Conservation (phyloP, 2,888 invertebrate genomes). For the Dascillus cervinus region DNA sequence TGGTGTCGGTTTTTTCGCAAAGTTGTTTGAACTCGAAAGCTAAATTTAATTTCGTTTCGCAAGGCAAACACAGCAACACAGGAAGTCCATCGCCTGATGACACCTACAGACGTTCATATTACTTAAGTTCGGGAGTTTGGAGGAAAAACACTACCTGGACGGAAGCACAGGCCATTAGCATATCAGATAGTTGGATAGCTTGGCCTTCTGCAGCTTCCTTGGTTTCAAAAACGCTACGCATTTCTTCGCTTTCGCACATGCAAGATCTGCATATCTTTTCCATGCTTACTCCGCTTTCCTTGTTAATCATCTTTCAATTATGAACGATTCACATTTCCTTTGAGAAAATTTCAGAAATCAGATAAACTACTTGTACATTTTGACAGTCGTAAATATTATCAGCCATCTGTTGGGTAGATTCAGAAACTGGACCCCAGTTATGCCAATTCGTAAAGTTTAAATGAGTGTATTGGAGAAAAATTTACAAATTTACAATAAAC, state of each 20-base stretch:
- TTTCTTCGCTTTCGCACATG: slow-evolving; percentile 34
- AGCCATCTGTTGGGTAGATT: too few species aligned
- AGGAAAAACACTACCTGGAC: slow-evolving; percentile 33
- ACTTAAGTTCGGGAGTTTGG: too few species aligned
- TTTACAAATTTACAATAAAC: too few species aligned
- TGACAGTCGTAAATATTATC: too few species aligned
- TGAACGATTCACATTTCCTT: slow-evolving; percentile 1
- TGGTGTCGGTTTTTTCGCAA: slow-evolving; percentile 38
- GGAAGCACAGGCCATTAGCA: slow-evolving; percentile 40
- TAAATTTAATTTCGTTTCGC: slow-evolving; percentile 35
- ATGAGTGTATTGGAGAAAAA: too few species aligned
- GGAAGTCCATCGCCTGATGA: slow-evolving; percentile 37
- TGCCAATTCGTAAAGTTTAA: too few species aligned
- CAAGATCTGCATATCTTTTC: slow-evolving; percentile 42
- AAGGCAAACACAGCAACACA: slow-evolving; percentile 32
- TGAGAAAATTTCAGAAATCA: too few species aligned
- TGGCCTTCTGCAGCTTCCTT: slow-evolving; percentile 28
- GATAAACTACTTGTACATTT: too few species aligned
- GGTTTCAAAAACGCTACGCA: slow-evolving; percentile 38
- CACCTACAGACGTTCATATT: slow-evolving; percentile 26
- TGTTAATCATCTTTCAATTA: slow-evolving; percentile 11
- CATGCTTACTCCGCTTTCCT: slow-evolving; percentile 27
- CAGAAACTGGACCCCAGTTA: too few species aligned
- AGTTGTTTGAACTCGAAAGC: slow-evolving; percentile 40
- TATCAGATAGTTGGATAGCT: slow-evolving; percentile 35